Evolutionary conservation across 1,140 invertebrate genomes (phyloP).

Genomic region (Euwallacea similis): DNA sequence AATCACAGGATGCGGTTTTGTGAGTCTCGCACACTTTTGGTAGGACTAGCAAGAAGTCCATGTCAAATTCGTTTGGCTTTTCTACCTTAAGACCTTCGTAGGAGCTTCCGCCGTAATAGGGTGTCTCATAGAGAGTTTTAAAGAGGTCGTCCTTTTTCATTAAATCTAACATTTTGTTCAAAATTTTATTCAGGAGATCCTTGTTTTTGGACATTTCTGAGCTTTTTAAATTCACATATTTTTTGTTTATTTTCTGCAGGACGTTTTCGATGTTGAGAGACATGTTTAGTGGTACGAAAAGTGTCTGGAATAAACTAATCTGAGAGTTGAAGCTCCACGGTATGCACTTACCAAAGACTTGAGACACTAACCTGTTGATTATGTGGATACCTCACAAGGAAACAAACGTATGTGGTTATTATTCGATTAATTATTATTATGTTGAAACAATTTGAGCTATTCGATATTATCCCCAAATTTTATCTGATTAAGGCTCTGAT

Average conservation of each 20-base stretch:
- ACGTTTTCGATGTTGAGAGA: neutral
- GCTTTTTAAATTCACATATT: neutral
- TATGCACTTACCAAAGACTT: too few relatives aligned
- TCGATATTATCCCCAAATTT: too few relatives aligned
- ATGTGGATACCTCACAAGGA: too few relatives aligned
- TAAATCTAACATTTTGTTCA: neutral
- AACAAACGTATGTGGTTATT: too few relatives aligned
- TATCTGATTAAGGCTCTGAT: too few relatives aligned
- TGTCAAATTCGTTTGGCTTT: slow-evolving; percentile 59
- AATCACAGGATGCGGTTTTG: slow-evolving; percentile 9
- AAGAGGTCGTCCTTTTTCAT: neutral
- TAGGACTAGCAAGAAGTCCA: slow-evolving; percentile 57
- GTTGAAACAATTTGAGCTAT: too few relatives aligned
- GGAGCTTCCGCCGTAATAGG: neutral
- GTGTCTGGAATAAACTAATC: too few relatives aligned
- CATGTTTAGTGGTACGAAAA: too few relatives aligned
- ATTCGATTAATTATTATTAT: too few relatives aligned
- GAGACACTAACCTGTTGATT: too few relatives aligned
- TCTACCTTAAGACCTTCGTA: slow-evolving; percentile 59
- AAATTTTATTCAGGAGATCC: neutral
- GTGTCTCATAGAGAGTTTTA: neutral
- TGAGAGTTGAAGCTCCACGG: too few relatives aligned
- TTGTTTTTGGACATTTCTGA: neutral
- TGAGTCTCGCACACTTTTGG: slow-evolving; percentile 42
- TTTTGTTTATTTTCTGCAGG: neutral